Evolutionary conservation across 2,113 vertebrate species (phyloP), one percentile per base, ranked within the genome.

Genomic region (Myotis yumanensis): DNA sequence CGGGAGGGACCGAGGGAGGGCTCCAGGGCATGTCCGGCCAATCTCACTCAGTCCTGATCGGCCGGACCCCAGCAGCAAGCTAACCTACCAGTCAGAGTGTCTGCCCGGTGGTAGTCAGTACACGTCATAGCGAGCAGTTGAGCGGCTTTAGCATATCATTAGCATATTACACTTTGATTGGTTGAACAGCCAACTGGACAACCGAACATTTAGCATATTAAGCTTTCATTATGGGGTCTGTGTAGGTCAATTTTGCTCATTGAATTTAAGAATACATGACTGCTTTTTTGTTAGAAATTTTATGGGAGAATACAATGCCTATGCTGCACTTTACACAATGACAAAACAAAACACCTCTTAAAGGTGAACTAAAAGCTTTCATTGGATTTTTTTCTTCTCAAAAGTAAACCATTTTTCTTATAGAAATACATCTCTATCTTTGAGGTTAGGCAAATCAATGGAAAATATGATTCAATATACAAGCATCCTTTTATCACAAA

Each of bases 231-330:
- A 62, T 28, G 4, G 52, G 16, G 11, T 54, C 30, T 91, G 46
- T 54, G 12, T 54, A 48, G 25, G 32, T 76, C 69, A 72, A 6
- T 14, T 76, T 64, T 87, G 51, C 28, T 88, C 79, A 25, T n/a
- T 89, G 54, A 94, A 81, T 93, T 86, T 54, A 75, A 51, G 51
- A 95, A 82, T 35, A 35, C 59, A 75, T 81, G 81, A 80, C 69
- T 73, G 15, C 10, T 69, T 69, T 59, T 68, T 80, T n/a, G 62
- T 69, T 40, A 87, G 69, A 81, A 83, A 86, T 71, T 93, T 68
- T 59, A 17, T 59, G 22, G 57, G 22, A 87, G 59, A 83, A 87
- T 62, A 86, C 8, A 90, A 35, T 64, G 68, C 57, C 32, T 62
- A n/a, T 40, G 28, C 8, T 52, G 15, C 46, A 75, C 25, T 71